Evolutionary conservation across 1,140 invertebrate genomes (phyloP).

Genomic region (Neodiprion fabricii): DNA sequence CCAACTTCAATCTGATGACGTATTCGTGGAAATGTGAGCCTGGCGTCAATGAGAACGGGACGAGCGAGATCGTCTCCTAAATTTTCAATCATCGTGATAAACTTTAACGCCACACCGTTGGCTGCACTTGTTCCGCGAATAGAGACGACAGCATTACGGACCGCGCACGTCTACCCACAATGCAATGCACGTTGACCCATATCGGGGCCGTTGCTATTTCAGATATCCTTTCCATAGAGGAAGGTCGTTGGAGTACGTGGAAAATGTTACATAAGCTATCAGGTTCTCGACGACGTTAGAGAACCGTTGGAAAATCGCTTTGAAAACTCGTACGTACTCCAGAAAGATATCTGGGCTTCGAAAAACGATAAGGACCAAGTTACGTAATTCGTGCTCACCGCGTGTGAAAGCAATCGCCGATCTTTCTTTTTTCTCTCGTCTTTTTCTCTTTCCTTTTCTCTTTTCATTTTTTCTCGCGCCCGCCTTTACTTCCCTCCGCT

Average conservation of each 20-base stretch:
- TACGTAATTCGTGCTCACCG: too few relatives aligned
- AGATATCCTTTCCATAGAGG: constrained; percentile 63
- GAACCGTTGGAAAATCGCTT: background rate
- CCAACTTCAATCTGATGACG: too few relatives aligned
- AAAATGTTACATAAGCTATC: constrained; percentile 26
- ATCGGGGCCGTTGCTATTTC: constrained; percentile 64
- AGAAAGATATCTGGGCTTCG: background rate
- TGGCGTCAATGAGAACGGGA: too few relatives aligned
- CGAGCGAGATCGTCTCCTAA: background rate
- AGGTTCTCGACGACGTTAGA: constrained; percentile 7
- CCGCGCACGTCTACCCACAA: constrained; percentile 34
- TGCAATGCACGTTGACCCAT: constrained; percentile 61
- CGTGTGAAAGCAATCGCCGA: too few relatives aligned
- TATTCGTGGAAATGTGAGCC: too few relatives aligned
- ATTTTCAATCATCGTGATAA: background rate
- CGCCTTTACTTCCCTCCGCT: too few relatives aligned
- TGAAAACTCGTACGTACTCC: too few relatives aligned
- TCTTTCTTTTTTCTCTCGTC: too few relatives aligned
- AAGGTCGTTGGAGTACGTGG: constrained; percentile 54
- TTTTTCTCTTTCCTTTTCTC: too few relatives aligned
- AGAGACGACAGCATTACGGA: constrained; percentile 42
- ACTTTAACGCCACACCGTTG: background rate
- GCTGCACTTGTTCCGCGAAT: constrained; percentile 39
- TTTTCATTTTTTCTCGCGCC: too few relatives aligned
- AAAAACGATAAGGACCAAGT: background rate